Percentiles rank a stretch among this genome's conserved stretches.
phyloP scores from a whole-genome alignment of 2,797 vertebrate species.

The Loriculus beryllinus region DNA sequence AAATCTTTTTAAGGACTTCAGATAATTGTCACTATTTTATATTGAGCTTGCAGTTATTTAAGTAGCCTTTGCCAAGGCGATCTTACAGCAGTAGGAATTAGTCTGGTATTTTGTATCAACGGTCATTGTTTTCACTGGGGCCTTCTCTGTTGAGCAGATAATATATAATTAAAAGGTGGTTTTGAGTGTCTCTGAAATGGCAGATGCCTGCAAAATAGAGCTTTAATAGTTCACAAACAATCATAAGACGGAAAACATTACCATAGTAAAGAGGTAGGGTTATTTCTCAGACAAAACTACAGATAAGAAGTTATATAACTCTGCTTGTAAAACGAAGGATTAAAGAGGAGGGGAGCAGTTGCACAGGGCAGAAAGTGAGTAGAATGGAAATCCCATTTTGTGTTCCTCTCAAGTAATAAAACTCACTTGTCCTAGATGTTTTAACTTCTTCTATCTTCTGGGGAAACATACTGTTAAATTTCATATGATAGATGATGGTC shows the following conservation, averaged over 20 bases:
- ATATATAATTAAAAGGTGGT: not conserved
- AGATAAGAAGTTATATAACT: not conserved
- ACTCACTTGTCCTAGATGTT: not conserved
- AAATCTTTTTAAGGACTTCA: not conserved
- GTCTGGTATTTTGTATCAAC: not conserved
- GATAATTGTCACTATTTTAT: not conserved
- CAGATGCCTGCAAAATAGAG: not conserved
- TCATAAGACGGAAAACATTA: not conserved
- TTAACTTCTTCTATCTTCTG: not conserved
- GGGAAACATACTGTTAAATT: not conserved
- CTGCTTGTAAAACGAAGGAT: not conserved
- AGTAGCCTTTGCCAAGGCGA: not conserved
- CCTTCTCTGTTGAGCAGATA: not conserved
- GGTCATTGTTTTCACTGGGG: not conserved
- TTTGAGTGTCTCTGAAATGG: not conserved
- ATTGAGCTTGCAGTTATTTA: not conserved
- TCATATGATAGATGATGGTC: not conserved
- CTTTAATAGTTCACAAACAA: not conserved
- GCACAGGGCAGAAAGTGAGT: not conserved
- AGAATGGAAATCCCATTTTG: not conserved
- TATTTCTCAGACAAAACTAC: not conserved
- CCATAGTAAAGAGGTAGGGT: not conserved
- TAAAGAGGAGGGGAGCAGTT: accelerated
- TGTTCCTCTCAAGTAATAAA: not conserved
- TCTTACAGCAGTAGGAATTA: not conserved